Evolutionary conservation across 2,888 invertebrate species (phyloP).

Genomic region (Acrocyrtus sp.): DNA sequence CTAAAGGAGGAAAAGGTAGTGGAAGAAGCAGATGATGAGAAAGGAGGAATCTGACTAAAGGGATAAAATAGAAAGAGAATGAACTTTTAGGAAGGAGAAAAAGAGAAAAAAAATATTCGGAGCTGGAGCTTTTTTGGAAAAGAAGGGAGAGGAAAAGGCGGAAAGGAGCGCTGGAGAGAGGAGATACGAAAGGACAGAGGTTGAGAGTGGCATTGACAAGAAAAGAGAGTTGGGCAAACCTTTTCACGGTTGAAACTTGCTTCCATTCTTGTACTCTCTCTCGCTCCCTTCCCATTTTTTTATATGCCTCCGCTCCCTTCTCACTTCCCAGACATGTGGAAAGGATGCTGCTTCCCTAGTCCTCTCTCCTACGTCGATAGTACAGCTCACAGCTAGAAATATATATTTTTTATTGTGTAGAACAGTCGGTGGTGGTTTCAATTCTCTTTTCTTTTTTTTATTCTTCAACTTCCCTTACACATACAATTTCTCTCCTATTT

Average conservation of each 20-base stretch:
- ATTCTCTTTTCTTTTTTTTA: conserved; percentile 30
- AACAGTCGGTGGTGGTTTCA: conserved; percentile 54
- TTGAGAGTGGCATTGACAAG: conserved; percentile 61
- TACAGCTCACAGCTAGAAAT: conserved; percentile 39
- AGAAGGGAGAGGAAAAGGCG: conserved; percentile 34
- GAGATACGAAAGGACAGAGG: conserved; percentile 59
- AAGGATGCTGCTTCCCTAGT: conserved; percentile 29
- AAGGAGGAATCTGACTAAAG: conserved; percentile 21
- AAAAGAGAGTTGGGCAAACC: conserved; percentile 60
- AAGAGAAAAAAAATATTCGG: conserved; percentile 26
- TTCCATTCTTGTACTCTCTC: conserved; percentile 18
- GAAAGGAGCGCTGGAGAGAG: conserved; percentile 43
- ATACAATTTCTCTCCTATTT: conserved; percentile 13
- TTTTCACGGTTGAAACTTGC: conserved; percentile 58
- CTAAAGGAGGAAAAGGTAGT: conserved; percentile 21
- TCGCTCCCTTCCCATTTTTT: not conserved
- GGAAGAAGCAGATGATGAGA: conserved; percentile 24
- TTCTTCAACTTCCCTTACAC: conserved; percentile 25
- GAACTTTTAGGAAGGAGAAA: conserved; percentile 1
- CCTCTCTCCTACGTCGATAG: conserved; percentile 7
- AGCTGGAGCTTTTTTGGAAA: conserved; percentile 21
- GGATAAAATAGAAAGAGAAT: conserved; percentile 14
- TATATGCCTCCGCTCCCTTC: not conserved
- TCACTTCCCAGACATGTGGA: conserved; percentile 3
- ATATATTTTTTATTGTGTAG: conserved; percentile 44